Conservation (phyloP, 2,797 vertebrate species). For the Cyclopterus lumpus region DNA sequence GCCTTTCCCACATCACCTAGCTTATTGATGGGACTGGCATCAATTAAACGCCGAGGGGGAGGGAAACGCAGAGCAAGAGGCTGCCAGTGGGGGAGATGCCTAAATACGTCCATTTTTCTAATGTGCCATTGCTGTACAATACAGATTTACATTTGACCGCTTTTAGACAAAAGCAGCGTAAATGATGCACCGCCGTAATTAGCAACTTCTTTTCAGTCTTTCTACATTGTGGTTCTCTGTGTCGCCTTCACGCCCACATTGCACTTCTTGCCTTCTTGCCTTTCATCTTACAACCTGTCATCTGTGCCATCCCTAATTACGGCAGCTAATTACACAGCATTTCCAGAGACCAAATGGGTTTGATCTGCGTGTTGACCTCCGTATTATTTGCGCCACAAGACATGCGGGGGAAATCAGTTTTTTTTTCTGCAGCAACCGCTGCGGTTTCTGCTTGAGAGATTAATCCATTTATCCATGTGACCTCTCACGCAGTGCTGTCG, state of each 20-base stretch:
- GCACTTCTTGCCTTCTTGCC: constrained; percentile 21
- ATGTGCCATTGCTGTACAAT: constrained; percentile 31
- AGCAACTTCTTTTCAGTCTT: not conserved
- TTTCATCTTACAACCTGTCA: constrained; percentile 59
- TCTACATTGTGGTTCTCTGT: constrained; percentile 9
- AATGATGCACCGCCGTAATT: constrained; percentile 18
- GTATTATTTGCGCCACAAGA: constrained; percentile 53
- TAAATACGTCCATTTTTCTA: constrained; percentile 26
- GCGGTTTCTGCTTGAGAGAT: constrained; percentile 1
- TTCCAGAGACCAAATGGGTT: constrained; percentile 66
- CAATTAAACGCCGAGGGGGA: constrained; percentile 28
- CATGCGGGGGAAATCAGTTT: constrained; percentile 2
- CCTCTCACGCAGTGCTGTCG: not conserved
- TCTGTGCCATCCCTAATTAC: constrained; percentile 68
- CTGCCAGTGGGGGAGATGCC: not conserved
- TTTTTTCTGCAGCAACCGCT: not conserved
- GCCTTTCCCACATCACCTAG: constrained; percentile 41
- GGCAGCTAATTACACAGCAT: constrained; percentile 70
- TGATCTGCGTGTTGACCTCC: constrained; percentile 61
- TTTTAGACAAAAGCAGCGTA: constrained; percentile 12
- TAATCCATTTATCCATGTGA: constrained; percentile 15
- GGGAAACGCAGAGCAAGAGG: not conserved
- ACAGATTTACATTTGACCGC: constrained; percentile 19
- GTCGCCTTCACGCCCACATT: constrained; percentile 24
- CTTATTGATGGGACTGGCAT: constrained; percentile 44